Conservation (phyloP, 2,113 vertebrate species). For the Callospermophilus lateralis region DNA sequence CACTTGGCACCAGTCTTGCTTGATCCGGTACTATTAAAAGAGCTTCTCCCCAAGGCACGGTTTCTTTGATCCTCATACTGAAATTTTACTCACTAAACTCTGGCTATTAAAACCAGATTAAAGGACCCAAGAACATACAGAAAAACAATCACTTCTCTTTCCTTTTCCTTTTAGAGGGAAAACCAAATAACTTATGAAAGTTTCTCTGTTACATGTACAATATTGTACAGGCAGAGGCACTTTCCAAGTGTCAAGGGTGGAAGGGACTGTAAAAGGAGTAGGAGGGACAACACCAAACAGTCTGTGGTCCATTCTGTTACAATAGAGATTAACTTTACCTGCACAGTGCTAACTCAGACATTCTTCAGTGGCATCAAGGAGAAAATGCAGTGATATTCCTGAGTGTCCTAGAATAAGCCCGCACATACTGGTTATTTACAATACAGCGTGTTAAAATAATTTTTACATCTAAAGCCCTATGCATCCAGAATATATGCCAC, state of each 20-base stretch:
- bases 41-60: neutral
- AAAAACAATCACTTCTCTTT: neutral
- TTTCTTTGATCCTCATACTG: neutral
- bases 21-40: neutral
- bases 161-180: neutral
- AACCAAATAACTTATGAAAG: slow-evolving; percentile 56
- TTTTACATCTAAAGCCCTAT: neutral
- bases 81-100: neutral
- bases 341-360: neutral
- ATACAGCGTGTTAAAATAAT: slow-evolving; percentile 1
- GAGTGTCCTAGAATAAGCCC: neutral
- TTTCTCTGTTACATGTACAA: neutral
- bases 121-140: neutral
- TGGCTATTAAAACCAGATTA: neutral
- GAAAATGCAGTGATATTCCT: neutral
- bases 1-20: neutral
- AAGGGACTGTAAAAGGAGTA: neutral
- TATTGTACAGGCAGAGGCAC: neutral
- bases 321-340: neutral
- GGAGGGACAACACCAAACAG: neutral
- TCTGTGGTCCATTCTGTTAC: neutral
- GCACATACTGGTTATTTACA: neutral
- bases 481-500: neutral
- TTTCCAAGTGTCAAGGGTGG: neutral
- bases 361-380: neutral